Base-by-base conservation (phyloP, 2,797 vertebrate genomes). In the Acanthurus leucopareius region DNA sequence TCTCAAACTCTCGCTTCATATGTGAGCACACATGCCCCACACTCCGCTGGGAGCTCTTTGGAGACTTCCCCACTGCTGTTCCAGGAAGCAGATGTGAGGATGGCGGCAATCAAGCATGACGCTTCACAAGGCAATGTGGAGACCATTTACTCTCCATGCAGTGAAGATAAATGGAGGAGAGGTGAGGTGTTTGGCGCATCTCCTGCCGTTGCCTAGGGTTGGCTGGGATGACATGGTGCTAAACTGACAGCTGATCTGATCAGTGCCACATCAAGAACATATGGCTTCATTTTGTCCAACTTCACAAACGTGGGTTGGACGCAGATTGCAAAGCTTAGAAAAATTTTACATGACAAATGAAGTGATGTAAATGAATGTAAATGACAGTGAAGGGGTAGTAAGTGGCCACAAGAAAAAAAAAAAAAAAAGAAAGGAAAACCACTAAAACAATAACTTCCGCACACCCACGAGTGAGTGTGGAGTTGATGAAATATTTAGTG, bases 21-120 rank as follows among this genome's bases (percentile, higher is more conserved):
- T 86, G 81, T 69, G 83, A 78, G 82, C 87, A 82, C 91, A 88
- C 87, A 91, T 92, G 90, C 92, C 83, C 86, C 73, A 17, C 77
- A 58, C 90, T 93, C 90, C 80, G 8, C 88, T 84, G 89, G 88
- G 89, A 93, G 78, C 80, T 84, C 78, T 83, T 80, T 83, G 70
- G 89, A 89, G 89, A 85, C 88, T 88, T 82, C 83, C 86, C 87
- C 77, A 70, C 81, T 74, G 79, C 80, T 74, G 76, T 89, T 92
- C 91, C 91, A 90, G 89, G 89, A 93, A 93, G 92, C 92, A 94
- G 92, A 94, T 94, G 91, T 93, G 88, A 90, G 90, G 91, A 90
- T 87, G 85, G 85, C 76, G 75, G 86, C 83, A 70, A 83, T 87
- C 83, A 82, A 73, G 80, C 83, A 64, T 78, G 85, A 85, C 73